phyloP scores from a whole-genome alignment of 1,140 invertebrate species.

The Microplitis mediator region DNA sequence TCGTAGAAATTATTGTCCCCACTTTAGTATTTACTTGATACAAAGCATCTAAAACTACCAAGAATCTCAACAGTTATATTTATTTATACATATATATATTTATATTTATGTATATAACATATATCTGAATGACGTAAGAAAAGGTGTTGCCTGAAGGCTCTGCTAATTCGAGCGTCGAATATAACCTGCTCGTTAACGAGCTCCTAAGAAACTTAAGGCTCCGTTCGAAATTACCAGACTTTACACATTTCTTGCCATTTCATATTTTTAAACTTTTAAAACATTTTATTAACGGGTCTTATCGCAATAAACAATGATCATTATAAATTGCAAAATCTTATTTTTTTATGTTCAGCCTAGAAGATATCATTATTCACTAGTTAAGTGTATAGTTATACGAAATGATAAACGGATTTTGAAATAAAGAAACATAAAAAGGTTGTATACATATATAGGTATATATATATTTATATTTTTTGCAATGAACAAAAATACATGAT shows the following conservation, averaged over 20 bases:
- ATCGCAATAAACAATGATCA: too few species aligned
- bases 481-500: too few species aligned
- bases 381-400: too few species aligned
- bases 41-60: background rate
- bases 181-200: conserved; percentile 42
- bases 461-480: too few species aligned
- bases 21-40: conserved; percentile 7
- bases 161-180: conserved; percentile 34
- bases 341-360: too few species aligned
- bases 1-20: conserved; percentile 49
- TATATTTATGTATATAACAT: background rate
- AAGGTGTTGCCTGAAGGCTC: conserved; percentile 17
- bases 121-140: background rate
- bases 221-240: too few species aligned
- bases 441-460: too few species aligned
- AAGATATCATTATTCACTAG: too few species aligned
- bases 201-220: conserved; percentile 9
- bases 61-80: background rate
- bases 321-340: too few species aligned
- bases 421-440: too few species aligned
- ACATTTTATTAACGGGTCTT: background rate
- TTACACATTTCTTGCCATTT: background rate
- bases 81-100: background rate
- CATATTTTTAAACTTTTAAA: background rate
- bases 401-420: too few species aligned